phyloP scores from a whole-genome alignment of 1,140 invertebrate genomes.

The Ceratina australensis region DNA sequence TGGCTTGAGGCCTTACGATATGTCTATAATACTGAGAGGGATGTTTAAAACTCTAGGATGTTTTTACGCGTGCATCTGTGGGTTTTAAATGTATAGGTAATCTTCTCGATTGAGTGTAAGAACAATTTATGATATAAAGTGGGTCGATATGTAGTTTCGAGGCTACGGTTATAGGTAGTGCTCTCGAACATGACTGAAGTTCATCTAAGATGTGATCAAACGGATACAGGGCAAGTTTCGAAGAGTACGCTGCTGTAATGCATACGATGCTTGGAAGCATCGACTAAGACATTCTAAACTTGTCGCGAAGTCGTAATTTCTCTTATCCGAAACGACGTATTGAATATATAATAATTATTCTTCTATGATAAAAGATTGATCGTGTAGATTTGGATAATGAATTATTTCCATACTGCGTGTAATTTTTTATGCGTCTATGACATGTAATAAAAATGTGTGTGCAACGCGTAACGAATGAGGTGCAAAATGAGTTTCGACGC shows the following conservation, averaged over 20 bases:
- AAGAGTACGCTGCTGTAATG: constrained; percentile 10
- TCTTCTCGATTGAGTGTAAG: background rate
- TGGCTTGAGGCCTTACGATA: background rate
- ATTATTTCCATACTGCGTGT: no score
- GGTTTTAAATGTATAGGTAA: no score
- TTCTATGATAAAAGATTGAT: no score
- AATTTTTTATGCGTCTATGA: no score
- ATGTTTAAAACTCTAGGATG: no score
- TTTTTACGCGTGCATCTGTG: background rate
- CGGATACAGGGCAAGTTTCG: background rate
- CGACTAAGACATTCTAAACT: background rate
- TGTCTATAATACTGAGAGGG: background rate
- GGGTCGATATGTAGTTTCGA: no score
- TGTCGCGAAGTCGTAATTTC: constrained; percentile 17
- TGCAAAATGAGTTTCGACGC: no score
- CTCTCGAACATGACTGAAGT: background rate
- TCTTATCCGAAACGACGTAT: background rate
- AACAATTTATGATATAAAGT: background rate
- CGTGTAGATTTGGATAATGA: no score
- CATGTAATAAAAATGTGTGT: no score
- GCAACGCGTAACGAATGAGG: no score
- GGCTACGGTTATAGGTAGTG: background rate
- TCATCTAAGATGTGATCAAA: background rate
- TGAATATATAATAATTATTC: no score
- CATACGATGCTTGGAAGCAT: background rate